phyloP scores from a whole-genome alignment of 1,140 invertebrate species.

The Drosophila navojoa region DNA sequence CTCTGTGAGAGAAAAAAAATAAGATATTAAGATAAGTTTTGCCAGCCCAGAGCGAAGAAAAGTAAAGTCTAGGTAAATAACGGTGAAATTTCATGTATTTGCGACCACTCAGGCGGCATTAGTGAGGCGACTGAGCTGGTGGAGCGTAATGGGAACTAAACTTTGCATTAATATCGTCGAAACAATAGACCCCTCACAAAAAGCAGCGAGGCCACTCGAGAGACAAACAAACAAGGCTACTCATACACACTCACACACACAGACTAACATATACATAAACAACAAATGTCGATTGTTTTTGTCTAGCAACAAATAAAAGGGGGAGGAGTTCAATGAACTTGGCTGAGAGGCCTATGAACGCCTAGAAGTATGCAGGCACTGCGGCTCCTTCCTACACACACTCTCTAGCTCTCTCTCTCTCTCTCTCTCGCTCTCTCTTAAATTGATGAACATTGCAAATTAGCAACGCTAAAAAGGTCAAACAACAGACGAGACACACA shows the following conservation, averaged over 20 bases:
- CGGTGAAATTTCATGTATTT: background rate
- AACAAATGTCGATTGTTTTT: constrained; percentile 42
- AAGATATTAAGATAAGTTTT: background rate
- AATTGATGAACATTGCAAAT: constrained; percentile 60
- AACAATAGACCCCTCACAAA: constrained; percentile 49
- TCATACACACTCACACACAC: constrained; percentile 32
- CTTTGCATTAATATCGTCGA: constrained; percentile 37
- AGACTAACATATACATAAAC: background rate
- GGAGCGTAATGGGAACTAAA: constrained; percentile 17
- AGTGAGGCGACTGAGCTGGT: background rate
- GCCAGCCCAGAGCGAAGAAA: background rate
- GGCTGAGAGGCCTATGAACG: constrained; percentile 28
- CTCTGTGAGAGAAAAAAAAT: background rate
- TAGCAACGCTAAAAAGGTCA: constrained; percentile 69
- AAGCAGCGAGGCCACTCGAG: constrained; percentile 12
- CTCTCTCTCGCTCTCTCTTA: background rate
- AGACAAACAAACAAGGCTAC: constrained; percentile 32
- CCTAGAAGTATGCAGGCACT: constrained; percentile 37
- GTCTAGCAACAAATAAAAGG: constrained; percentile 16
- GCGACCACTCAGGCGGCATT: constrained; percentile 7
- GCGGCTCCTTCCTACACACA: background rate
- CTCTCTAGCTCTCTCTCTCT: background rate
- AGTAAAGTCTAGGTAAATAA: background rate
- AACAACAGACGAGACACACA: constrained; percentile 49
- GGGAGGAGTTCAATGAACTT: constrained; percentile 37